Evolutionary conservation across 2,888 invertebrate species (phyloP), one percentile per base, ranked within the genome.

Genomic region (Halocaridina rubra): DNA sequence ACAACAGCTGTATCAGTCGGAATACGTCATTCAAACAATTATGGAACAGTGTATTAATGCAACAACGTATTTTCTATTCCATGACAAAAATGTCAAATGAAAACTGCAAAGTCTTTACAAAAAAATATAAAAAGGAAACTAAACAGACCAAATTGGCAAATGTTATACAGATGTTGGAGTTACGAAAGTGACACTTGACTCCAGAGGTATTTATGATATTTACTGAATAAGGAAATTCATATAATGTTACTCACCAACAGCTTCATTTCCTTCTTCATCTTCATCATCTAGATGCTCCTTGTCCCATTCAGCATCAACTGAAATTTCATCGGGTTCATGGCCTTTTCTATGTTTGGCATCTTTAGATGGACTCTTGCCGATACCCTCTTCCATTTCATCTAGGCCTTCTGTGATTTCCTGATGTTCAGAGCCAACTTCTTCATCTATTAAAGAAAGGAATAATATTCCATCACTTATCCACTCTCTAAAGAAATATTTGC

Each of bases 361-460:
- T 19, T 32, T 24, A 19, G 59, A 22, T 57, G 57, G 8, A 3
- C 24, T 10, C 32, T 30, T 53, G n/a, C 53, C 19, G n/a, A 53
- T 53, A 3, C 53, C 86, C 46, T 86, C 57, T 30, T 84, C 84
- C 1, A 76, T 78, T n/a, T 67, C 86, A 39, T 86, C 86, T n/a
- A 86, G 33, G 2, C 82, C 82, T 33, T 80, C 86, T 4, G 86
- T 86, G 39, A 86, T 86, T 32, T 86, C 86, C 61, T 86, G 82
- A 30, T 86, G 82, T 39, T 86, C 86, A 0, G 86, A 86, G 13
- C 71, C 79, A 24, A 53, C 86, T 32, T 86, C 86, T 8, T 84
- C 84, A 78, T 84, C 82, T 84, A 39, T n/a, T 22, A n/a, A 10
- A 57, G 13, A 5, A 22, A 10, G 10, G 5, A n/a, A 24, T 61